These are phyloP conservation scores for Darevskia mixta DNA, from an alignment of 2,797 vertebrate genomes.

Conservation along the genomic window DNA sequence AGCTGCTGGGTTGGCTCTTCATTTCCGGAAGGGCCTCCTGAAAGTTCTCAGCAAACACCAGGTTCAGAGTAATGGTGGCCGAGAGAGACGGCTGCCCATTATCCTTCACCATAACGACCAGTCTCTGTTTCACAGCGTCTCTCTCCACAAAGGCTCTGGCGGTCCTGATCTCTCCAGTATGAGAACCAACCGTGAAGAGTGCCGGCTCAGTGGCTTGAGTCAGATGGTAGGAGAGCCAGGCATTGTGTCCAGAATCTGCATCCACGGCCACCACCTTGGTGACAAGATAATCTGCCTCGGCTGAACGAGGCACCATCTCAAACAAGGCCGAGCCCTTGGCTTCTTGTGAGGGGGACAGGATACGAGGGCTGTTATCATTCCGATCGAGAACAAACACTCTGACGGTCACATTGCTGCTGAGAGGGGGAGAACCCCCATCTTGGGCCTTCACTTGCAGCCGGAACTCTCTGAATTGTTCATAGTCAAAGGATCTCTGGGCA, in stretches of 20 bases:
- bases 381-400: slow-evolving; percentile 58
- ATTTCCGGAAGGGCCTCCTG: slow-evolving; percentile 42
- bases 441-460: slow-evolving; percentile 48
- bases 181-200: slow-evolving; percentile 70
- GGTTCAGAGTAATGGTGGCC: slow-evolving; percentile 2
- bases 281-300: slow-evolving; percentile 74
- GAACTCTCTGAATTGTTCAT: slow-evolving; percentile 73
- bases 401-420: slow-evolving; percentile 56
- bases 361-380: slow-evolving; percentile 74
- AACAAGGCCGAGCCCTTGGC: slow-evolving; percentile 50
- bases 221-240: slow-evolving; percentile 66
- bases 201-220: slow-evolving; percentile 60
- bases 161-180: slow-evolving; percentile 56
- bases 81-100: slow-evolving; percentile 24
- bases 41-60: slow-evolving; percentile 43
- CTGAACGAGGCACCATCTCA: slow-evolving; percentile 63
- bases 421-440: slow-evolving; percentile 51
- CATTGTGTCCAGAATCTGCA: slow-evolving; percentile 35
- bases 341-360: slow-evolving; percentile 64
- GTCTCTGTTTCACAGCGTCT: slow-evolving; percentile 72
- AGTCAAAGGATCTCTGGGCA: slow-evolving; percentile 68
- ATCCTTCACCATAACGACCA: slow-evolving; percentile 43
- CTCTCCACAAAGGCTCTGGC: slow-evolving; percentile 49
- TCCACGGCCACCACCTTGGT: slow-evolving; percentile 65
- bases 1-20: not conserved